Percentiles rank a stretch among this genome's conserved stretches.
These are phyloP conservation scores for Scopus umbretta DNA, from an alignment of 2,113 vertebrate species.

Conservation along the genomic window DNA sequence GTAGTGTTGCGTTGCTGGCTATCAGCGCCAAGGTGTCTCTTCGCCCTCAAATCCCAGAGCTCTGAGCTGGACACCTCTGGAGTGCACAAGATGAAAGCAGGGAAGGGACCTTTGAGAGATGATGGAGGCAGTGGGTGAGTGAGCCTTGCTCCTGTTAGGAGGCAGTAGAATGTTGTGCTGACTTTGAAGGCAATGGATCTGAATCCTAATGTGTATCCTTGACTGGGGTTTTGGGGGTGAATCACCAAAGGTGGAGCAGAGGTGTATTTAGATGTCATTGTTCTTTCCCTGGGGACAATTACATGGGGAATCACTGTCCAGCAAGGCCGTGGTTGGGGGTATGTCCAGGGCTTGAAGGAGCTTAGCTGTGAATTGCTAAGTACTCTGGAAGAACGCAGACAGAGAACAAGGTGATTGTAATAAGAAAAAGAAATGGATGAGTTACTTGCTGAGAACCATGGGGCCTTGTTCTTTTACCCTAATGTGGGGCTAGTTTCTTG, in stretches of 20 bases:
- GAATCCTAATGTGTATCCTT: background rate
- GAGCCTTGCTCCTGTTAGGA: background rate
- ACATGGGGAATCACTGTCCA: background rate
- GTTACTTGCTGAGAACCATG: background rate
- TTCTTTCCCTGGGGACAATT: slow-evolving; percentile 11
- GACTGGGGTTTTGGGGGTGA: background rate
- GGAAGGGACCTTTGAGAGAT: background rate
- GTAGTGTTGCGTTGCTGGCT: background rate
- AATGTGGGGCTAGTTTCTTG: background rate
- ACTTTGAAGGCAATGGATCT: background rate
- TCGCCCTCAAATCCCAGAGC: background rate
- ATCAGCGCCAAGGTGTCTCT: background rate
- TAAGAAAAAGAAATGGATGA: background rate
- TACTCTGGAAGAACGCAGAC: background rate
- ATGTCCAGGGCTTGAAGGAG: background rate
- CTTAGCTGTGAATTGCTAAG: background rate
- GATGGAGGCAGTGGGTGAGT: accelerated
- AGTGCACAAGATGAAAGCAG: background rate
- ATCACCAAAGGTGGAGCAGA: background rate
- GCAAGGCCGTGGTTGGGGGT: background rate
- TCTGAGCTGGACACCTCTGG: background rate
- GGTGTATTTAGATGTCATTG: background rate
- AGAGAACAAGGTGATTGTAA: background rate
- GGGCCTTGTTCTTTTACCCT: background rate
- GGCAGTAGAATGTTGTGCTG: background rate